Evolutionary conservation across 2,113 vertebrate species (phyloP).

Genomic region (Rhinogobius similis): DNA sequence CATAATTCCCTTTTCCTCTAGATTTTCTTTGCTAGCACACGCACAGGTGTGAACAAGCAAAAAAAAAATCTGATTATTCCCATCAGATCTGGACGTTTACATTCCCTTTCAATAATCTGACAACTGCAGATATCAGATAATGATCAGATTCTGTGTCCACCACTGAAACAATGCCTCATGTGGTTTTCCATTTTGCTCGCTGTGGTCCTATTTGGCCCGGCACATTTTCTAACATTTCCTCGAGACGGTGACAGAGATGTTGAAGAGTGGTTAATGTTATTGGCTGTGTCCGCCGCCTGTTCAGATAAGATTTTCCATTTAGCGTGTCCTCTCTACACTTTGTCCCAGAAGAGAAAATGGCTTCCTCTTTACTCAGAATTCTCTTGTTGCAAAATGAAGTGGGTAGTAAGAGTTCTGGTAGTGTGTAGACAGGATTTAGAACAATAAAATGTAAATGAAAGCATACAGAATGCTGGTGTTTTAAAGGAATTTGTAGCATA

Average conservation of each 20-base stretch:
- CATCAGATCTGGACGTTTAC: no score
- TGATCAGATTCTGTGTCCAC: no score
- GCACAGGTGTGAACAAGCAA: no score
- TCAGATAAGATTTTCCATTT: slow-evolving; percentile 52
- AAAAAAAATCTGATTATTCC: no score
- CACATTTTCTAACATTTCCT: slow-evolving; percentile 25
- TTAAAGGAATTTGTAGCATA: no score
- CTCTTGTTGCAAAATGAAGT: neutral
- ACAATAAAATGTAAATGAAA: no score
- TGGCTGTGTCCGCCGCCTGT: slow-evolving; percentile 31
- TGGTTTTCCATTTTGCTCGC: slow-evolving; percentile 17
- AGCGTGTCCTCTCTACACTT: slow-evolving; percentile 17
- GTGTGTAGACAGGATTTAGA: neutral
- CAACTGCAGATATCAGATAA: no score
- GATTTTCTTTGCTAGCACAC: no score
- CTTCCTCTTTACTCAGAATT: slow-evolving; percentile 15
- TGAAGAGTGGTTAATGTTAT: slow-evolving; percentile 18
- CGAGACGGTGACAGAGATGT: slow-evolving; percentile 30
- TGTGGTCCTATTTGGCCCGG: slow-evolving; percentile 34
- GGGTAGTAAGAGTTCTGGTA: neutral
- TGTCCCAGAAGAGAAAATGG: slow-evolving; percentile 15
- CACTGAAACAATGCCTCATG: slow-evolving; percentile 8
- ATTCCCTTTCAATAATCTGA: no score
- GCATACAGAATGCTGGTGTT: no score
- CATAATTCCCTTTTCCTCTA: no score